Base-by-base conservation (phyloP, 2,888 invertebrate species). In the Chesias legatella region DNA sequence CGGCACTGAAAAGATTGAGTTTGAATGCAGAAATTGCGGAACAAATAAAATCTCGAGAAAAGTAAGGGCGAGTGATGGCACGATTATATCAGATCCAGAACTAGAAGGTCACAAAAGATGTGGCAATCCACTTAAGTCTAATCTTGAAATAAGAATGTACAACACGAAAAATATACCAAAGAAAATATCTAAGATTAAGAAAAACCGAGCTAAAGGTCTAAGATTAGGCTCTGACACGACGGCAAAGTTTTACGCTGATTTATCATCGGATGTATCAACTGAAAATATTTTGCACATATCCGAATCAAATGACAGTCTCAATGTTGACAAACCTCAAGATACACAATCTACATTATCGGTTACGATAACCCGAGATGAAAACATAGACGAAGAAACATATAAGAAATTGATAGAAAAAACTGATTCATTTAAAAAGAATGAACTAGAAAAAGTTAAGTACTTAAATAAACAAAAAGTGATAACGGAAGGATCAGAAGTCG, bases 151-250 rank as follows among this genome's bases (percentile, higher is more conserved):
- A 26, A 90, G 89, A 66, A 90, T 90, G 80, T 93, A 92, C 60
- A 93, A 90, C 53, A 88, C 90, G 27, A 93, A 93, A 83, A 91
- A 92, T 7, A 85, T 93, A 71, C 92, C 92, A 67, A 92, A 93
- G 77, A 91, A 92, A 67, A 92, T 93, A 58, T 90, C 91, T n/a
- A 92, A 91, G 66, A 70, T 93, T 32, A 93, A 92, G 63, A 93
- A 93, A 63, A 91, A 90, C 52, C 90, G 92, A 56, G 90, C 90
- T 33, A 90, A 90, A 61, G 83, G 88, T 6, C 68, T 86, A 13
- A 86, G 90, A 22, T 55, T 82, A 1, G 79, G 77, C 6, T 63
- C 79, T 7, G 88, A 88, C 32, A 90, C 90, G 21, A 90, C 90
- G 0, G 90, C 92, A 0, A 92, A 90, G 53, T 93, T 93, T 67